These are phyloP conservation scores for Styela plicata DNA, from an alignment of 23 tunicate species.

Conservation along the genomic window DNA sequence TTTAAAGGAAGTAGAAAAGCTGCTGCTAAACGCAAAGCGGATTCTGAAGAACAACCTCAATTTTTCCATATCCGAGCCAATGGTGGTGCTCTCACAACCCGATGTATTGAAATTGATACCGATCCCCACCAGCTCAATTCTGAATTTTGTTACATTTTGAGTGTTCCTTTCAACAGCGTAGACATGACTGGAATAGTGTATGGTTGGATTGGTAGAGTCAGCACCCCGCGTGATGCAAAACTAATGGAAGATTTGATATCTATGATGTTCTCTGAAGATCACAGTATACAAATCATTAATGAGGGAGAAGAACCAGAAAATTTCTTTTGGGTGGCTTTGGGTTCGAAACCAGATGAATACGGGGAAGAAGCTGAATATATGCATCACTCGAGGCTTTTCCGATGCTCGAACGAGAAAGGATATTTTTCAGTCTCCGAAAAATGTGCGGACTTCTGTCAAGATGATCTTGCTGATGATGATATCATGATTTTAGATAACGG, in stretches of 20 bases:
- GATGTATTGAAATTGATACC: conserved; percentile 87
- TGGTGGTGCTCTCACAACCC: conserved; percentile 68
- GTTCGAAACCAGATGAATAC: conserved; percentile 52
- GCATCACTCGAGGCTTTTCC: conserved; percentile 74
- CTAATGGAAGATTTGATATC: conserved; percentile 80
- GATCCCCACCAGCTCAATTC: conserved; percentile 75
- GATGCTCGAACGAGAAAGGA: conserved; percentile 97
- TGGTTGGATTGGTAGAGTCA: conserved; percentile 96
- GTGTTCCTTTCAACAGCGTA: conserved; percentile 94
- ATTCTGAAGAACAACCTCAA: conserved; percentile 63
- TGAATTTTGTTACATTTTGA: conserved; percentile 94
- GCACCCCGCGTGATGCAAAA: conserved; percentile 53
- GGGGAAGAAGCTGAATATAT: conserved; percentile 80
- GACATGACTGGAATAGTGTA: conserved; percentile 96
- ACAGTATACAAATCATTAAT: conserved; percentile 85
- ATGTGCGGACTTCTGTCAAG: conserved; percentile 99
- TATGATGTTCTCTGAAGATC: conserved; percentile 60
- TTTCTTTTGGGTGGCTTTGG: conserved; percentile 98
- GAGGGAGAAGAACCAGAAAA: conserved; percentile 99
- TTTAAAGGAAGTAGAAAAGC: conserved; percentile 80
- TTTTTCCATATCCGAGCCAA: conserved; percentile 88
- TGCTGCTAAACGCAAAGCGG: conserved; percentile 27
- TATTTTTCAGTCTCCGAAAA: conserved; percentile 92
- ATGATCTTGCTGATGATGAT: conserved; percentile 97
- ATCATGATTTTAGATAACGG: conserved; percentile 97